phyloP scores from a whole-genome alignment of 2,113 vertebrate genomes.

The Platysternon megacephalum region DNA sequence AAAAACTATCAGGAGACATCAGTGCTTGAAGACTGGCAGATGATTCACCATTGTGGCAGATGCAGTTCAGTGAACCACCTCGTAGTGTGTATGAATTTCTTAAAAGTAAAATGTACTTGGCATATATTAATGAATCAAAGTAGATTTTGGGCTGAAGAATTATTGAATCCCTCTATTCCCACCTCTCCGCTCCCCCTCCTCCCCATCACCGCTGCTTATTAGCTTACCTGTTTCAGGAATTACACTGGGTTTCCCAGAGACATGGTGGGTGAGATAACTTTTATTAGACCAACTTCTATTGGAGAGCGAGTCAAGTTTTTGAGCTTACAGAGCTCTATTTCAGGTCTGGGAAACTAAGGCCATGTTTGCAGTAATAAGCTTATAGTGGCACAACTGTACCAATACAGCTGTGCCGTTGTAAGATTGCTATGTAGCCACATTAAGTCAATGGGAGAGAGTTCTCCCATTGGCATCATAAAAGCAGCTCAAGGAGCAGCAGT shows the following conservation, averaged over 20 bases:
- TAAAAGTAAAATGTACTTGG: constrained; percentile 4
- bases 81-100: background rate
- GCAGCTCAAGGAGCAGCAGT: too few species aligned
- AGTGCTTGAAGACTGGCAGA: background rate
- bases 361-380: too few species aligned
- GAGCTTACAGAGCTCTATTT: background rate
- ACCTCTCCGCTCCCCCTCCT: fast-evolving
- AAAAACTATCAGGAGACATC: constrained; percentile 20
- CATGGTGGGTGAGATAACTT: background rate
- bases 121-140: constrained; percentile 44
- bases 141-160: background rate
- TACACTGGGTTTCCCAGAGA: background rate
- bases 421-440: too few species aligned
- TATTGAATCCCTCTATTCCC: constrained; percentile 7
- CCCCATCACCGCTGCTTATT: background rate
- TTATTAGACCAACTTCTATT: background rate
- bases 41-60: background rate
- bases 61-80: constrained; percentile 18
- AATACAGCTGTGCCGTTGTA: too few species aligned
- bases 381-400: too few species aligned
- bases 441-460: too few species aligned
- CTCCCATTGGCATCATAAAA: too few species aligned
- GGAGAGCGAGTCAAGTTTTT: background rate
- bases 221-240: background rate
- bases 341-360: background rate